phyloP scores from a whole-genome alignment of 2,113 vertebrate genomes.

The Bungarus multicinctus region DNA sequence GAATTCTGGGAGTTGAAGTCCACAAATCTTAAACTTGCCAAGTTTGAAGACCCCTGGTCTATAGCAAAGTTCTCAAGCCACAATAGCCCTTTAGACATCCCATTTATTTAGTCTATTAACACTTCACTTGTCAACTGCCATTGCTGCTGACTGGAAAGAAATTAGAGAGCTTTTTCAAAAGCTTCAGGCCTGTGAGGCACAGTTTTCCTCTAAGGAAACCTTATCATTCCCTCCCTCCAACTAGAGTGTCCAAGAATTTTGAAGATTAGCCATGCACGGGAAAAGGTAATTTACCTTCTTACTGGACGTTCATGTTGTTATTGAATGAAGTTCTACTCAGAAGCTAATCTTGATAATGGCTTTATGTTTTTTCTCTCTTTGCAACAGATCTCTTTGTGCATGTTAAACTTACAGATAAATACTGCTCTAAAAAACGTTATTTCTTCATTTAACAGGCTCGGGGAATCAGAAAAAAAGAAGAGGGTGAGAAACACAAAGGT shows the following conservation, averaged over 20 bases:
- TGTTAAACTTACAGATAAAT: background rate
- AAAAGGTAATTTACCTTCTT: background rate
- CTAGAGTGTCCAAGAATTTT: background rate
- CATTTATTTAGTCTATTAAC: background rate
- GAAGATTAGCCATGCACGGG: background rate
- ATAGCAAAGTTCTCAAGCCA: background rate
- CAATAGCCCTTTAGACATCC: background rate
- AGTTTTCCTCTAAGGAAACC: background rate
- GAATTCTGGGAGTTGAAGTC: too few species aligned
- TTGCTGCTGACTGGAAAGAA: background rate
- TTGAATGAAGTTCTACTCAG: background rate
- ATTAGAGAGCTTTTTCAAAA: background rate
- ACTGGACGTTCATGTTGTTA: background rate
- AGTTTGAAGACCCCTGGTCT: background rate
- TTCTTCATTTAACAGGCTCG: background rate
- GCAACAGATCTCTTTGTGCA: background rate
- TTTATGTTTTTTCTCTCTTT: background rate
- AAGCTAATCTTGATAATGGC: background rate
- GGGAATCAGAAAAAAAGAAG: background rate
- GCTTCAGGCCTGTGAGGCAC: background rate
- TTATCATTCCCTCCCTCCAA: background rate
- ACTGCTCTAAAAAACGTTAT: background rate
- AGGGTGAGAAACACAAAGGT: background rate
- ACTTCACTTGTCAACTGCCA: background rate
- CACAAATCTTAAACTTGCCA: too few species aligned